Percentiles rank a stretch among this genome's conserved stretches.
phyloP scores from a whole-genome alignment of 2,888 invertebrate species.

The Oligia latruncula region DNA sequence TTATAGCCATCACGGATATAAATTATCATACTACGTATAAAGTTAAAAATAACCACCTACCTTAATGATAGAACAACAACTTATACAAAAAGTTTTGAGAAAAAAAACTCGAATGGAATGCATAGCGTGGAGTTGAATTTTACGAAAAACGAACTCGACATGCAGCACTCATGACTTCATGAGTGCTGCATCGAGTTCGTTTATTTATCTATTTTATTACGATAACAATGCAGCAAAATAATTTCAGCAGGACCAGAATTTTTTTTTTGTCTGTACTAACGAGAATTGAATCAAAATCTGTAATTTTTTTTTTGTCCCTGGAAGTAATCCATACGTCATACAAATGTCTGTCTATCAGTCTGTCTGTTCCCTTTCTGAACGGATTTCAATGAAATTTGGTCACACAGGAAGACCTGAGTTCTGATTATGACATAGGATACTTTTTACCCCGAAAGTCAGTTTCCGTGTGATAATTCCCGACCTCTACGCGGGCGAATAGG shows the following conservation, averaged over 20 bases:
- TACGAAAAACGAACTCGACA: background rate
- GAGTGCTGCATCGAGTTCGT: background rate
- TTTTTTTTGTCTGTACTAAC: background rate
- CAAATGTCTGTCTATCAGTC: background rate
- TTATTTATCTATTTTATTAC: background rate
- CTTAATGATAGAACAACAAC: background rate
- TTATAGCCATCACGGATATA: background rate
- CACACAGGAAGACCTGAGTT: background rate
- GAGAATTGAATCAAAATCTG: background rate
- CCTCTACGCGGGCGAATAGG: background rate
- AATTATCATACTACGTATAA: background rate
- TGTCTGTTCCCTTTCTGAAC: background rate
- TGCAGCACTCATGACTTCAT: too few relatives aligned
- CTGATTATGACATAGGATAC: background rate
- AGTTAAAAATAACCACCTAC: background rate
- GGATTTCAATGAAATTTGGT: background rate
- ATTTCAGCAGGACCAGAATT: background rate
- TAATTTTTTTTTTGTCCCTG: background rate
- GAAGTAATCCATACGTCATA: background rate
- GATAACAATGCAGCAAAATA: background rate
- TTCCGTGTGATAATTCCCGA: background rate
- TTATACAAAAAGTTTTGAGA: background rate
- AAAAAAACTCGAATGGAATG: background rate
- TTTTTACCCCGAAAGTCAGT: background rate
- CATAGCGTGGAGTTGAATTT: background rate